phyloP scores from a whole-genome alignment of 2,797 vertebrate species.

The Poecilia picta region DNA sequence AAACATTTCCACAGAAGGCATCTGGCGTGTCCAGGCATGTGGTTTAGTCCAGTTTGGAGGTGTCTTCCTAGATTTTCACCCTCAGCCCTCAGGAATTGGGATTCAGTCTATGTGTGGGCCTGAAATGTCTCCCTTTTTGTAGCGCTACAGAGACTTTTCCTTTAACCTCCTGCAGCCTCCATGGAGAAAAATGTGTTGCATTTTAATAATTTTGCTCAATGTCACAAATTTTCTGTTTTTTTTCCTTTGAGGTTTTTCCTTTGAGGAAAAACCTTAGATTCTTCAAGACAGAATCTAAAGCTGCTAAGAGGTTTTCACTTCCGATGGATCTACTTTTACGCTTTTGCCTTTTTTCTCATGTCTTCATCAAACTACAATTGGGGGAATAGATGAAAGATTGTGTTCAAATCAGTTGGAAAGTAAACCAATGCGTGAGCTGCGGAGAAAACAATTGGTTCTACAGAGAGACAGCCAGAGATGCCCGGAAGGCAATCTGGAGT shows the following conservation, averaged over 20 bases:
- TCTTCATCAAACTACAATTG: conserved; percentile 32
- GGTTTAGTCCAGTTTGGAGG: neutral
- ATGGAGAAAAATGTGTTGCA: neutral
- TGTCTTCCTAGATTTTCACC: neutral
- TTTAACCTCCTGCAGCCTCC: neutral
- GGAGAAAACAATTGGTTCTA: conserved; percentile 60
- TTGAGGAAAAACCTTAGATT: no score
- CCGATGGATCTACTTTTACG: conserved; percentile 7
- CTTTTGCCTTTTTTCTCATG: conserved; percentile 40
- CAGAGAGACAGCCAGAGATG: conserved; percentile 21
- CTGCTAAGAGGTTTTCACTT: neutral
- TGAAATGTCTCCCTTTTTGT: neutral
- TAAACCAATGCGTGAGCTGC: conserved; percentile 45
- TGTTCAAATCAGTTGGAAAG: conserved; percentile 57
- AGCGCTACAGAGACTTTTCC: neutral
- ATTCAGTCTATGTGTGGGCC: neutral
- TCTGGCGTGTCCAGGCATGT: neutral
- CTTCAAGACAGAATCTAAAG: neutral
- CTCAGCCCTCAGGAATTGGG: neutral
- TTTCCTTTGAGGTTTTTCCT: neutral
- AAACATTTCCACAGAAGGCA: neutral
- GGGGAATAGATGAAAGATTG: conserved; percentile 53
- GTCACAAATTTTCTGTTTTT: neutral
- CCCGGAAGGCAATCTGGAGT: conserved; percentile 66
- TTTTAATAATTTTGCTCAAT: neutral